Base-by-base conservation (phyloP, 2,888 invertebrate genomes). In the Polydrusus tereticollis region DNA sequence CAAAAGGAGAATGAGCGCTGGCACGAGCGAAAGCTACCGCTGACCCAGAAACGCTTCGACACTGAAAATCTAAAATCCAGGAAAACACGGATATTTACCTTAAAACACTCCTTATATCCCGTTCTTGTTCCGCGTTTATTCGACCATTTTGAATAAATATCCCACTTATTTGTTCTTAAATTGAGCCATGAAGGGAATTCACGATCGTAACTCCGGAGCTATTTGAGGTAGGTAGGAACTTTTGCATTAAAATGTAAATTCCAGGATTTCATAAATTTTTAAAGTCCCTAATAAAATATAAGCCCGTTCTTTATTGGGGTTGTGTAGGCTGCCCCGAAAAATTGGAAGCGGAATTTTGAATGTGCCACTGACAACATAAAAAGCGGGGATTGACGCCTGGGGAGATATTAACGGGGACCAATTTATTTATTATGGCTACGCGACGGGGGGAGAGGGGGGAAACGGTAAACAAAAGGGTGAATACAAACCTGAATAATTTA, bases 331-430 rank as follows among this genome's bases (percentile, higher is more conserved):
- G 20, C 33, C 16, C 50, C 59, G 16, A 60, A 68, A 68, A 68
- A 68, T 68, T 69, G 62, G 29, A 33, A 69, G 60, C 26, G 50
- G 69, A 69, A 62, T 69, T 69, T 69, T 52, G 60, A 68, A 68
- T 60, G 59, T 38, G 26, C 60, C 52, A 36, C n/a, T 60, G 60
- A 38, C 52, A 68, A 52, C 60, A 68, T 68, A 68, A 68, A 66
- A 68, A 68, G 59, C 68, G 50, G 59, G 60, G 52, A 68, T 68
- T 60, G 68, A 62, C 57, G 62, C 55, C 62, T 62, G 43, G 62
- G 69, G 69, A 41, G 69, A 59, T 62, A 69, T 62, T 69, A 69
- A 60, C 62, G 23, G 55, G 14, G 62, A 21, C 69, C 38, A 36
- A 29, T 63, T 69, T 63, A 69, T 69, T 69, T 69, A 69, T 69